Percentiles rank a stretch among this genome's conserved stretches.
Conservation (phyloP, 1,140 invertebrate species). For the Oncopodura yosiiana region DNA sequence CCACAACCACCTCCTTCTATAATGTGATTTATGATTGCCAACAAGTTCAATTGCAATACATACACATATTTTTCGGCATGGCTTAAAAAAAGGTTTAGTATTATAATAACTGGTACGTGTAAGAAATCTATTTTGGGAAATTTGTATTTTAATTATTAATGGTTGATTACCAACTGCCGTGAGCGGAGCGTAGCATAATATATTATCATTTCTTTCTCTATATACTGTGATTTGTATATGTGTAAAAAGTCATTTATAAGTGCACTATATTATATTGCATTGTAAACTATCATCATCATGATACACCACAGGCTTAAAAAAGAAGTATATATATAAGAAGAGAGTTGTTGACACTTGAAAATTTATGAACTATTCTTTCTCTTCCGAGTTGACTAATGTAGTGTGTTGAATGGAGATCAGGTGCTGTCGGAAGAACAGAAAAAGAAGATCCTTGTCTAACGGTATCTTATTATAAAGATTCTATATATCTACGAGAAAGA, state of each 20-base stretch:
- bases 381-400: background rate
- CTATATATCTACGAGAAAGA: too few relatives aligned
- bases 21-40: too few relatives aligned
- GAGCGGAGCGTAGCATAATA: background rate
- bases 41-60: too few relatives aligned
- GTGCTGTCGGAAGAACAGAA: background rate
- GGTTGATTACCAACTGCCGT: conserved; percentile 7
- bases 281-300: too few relatives aligned
- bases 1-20: too few relatives aligned
- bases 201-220: conserved; percentile 1
- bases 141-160: conserved; percentile 8
- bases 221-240: background rate
- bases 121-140: conserved; percentile 7
- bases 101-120: background rate
- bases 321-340: too few relatives aligned
- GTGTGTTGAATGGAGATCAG: background rate
- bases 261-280: background rate
- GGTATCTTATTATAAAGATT: too few relatives aligned
- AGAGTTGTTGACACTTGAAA: background rate
- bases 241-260: background rate
- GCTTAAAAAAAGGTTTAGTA: too few relatives aligned
- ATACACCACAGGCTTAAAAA: too few relatives aligned
- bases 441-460: too few relatives aligned
- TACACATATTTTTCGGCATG: too few relatives aligned
- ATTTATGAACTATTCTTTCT: conserved; percentile 13